These are phyloP conservation scores for Atlantisia rogersi DNA, from an alignment of 2,113 vertebrate species.

Conservation along the genomic window DNA sequence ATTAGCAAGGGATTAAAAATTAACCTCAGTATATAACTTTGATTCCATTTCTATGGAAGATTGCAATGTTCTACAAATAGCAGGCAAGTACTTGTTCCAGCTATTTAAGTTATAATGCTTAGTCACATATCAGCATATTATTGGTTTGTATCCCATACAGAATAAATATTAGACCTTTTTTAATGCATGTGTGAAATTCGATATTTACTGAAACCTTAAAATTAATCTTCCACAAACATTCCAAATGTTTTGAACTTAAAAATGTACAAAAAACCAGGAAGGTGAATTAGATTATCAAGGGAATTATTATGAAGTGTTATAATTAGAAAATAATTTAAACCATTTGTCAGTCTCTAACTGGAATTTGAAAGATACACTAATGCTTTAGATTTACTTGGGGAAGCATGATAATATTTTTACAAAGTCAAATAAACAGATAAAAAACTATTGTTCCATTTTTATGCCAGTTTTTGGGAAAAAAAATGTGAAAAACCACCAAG, in stretches of 20 bases:
- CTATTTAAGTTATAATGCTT: not conserved
- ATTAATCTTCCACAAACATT: not conserved
- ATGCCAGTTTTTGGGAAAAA: not conserved
- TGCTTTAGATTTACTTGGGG: not conserved
- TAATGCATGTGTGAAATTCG: not conserved
- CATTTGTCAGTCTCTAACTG: not conserved
- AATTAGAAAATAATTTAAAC: not conserved
- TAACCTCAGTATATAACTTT: not conserved
- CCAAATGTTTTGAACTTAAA: not conserved
- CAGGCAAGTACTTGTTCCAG: not conserved
- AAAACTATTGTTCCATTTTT: not conserved
- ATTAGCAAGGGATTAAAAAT: not conserved
- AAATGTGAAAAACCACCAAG: no score
- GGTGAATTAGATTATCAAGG: not conserved
- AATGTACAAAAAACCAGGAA: not conserved
- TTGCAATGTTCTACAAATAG: not conserved
- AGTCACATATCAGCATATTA: not conserved
- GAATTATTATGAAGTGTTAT: not conserved
- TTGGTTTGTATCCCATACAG: not conserved
- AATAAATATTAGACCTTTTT: not conserved
- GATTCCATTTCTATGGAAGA: not conserved
- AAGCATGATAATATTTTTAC: not conserved
- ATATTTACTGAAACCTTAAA: not conserved
- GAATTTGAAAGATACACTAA: not conserved
- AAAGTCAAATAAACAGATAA: not conserved